phyloP scores from a whole-genome alignment of 2,888 invertebrate genomes.

The Xiphydria camelus region DNA sequence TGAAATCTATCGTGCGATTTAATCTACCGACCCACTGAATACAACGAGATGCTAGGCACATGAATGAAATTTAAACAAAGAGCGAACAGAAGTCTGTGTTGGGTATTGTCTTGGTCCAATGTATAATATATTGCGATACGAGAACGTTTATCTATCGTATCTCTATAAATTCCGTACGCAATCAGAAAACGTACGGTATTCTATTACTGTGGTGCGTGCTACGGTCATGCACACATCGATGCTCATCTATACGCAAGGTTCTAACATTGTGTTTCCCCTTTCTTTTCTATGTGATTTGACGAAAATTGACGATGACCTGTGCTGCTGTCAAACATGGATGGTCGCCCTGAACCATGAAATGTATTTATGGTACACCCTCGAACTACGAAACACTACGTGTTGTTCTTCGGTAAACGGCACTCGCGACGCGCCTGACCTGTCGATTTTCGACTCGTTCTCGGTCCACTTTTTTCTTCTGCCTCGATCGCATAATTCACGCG shows the following conservation, averaged over 20 bases:
- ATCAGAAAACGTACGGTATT: constrained; percentile 1
- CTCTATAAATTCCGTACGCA: too few species aligned
- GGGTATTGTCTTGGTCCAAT: constrained; percentile 54
- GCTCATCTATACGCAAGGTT: constrained; percentile 25
- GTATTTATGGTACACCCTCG: constrained; percentile 42
- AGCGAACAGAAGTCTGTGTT: constrained; percentile 36
- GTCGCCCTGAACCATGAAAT: constrained; percentile 51
- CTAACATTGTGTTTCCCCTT: constrained; percentile 58
- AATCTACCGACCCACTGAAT: too few species aligned
- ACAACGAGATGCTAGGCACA: too few species aligned
- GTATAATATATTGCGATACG: too few species aligned
- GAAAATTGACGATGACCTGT: constrained; percentile 58
- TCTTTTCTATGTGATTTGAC: constrained; percentile 60
- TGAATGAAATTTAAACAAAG: too few species aligned
- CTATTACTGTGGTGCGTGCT: constrained; percentile 26
- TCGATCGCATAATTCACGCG: too few species aligned
- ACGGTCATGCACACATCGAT: constrained; percentile 21
- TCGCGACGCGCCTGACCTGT: too few species aligned
- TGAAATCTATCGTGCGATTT: too few species aligned
- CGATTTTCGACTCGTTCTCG: too few species aligned
- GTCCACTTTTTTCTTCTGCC: too few species aligned
- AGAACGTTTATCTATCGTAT: too few species aligned
- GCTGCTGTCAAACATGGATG: constrained; percentile 58
- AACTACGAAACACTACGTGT: constrained; percentile 7
- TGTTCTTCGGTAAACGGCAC: too few species aligned